Evolutionary conservation across 2,888 invertebrate genomes (phyloP), one percentile per base, ranked within the genome.

Genomic region (Stictocephala bisonia): DNA sequence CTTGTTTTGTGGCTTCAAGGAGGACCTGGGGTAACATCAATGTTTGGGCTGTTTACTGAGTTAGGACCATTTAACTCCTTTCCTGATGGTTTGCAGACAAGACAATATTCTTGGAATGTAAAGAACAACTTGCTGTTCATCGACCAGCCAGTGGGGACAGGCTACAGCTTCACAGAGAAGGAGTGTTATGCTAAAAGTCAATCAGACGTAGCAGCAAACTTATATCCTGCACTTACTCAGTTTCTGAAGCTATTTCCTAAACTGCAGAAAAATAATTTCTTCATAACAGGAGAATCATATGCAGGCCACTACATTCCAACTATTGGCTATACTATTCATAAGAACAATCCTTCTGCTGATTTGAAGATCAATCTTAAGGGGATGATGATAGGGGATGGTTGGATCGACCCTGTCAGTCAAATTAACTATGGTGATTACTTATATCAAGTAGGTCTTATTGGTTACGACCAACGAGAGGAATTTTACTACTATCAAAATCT

Each of bases 211-310:
- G 86, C 83, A 2, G 84, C 88, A 64, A 91, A 96, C 82, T 83
- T 97, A 7, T 92, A 94, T 80, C 87, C 88, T 69, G 92, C 91
- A 0, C 80, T 95, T 2, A 84, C 86, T 48, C 96, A 97, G 83
- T 93, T 97, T 82, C 95, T 94, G 82, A 86, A 89, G 77, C 82
- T 96, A 0, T 97, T 95, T 82, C 91, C 92, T 0, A 90, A 93
- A 79, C 84, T 92, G 26, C 89, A 89, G 80, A 81, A 84, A 0
- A 91, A 91, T 79, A 91, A 91, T 56, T 95, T 97, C 83, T 97
- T 90, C 85, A 89, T 95, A 0, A 91, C 93, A 0, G 97, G 97
- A 0, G 96, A 97, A 85, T 95, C 94, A 0, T 95, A 95, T 81
- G 95, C 89, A 44, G 95, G 96, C 0, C 90, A 90, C 82, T 91